Percentiles rank a stretch among this genome's conserved stretches.
Evolutionary conservation across 2,888 invertebrate genomes (phyloP).

Genomic region (Dinocampus coccinellae): DNA sequence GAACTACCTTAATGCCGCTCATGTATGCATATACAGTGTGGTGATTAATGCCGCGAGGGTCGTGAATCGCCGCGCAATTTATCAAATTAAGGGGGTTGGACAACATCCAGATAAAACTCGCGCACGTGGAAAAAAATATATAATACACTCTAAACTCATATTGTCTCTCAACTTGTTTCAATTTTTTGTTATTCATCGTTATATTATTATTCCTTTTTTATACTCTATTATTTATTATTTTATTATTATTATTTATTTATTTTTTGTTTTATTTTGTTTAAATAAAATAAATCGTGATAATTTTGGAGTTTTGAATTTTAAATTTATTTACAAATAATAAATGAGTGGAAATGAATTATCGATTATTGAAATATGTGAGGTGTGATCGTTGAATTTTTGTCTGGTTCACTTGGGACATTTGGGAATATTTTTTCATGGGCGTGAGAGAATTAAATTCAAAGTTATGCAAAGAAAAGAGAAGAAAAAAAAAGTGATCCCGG

Average conservation of each 20-base stretch:
- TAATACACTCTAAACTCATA: constrained; percentile 3
- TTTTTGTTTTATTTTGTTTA: too few species aligned
- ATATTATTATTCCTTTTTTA: too few species aligned
- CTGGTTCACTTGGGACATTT: constrained; percentile 11
- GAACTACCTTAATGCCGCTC: constrained; percentile 61
- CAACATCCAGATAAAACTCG: constrained; percentile 65
- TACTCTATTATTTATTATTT: too few species aligned
- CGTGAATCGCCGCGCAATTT: constrained; percentile 67
- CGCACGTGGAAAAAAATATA: constrained; percentile 59
- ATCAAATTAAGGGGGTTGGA: constrained; percentile 69
- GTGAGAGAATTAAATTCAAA: constrained; percentile 15
- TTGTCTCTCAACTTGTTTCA: constrained; percentile 18
- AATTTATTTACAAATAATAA: constrained; percentile 53
- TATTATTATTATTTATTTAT: too few species aligned
- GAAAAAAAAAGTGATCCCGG: constrained; percentile 21
- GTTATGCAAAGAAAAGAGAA: not conserved
- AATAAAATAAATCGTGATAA: too few species aligned
- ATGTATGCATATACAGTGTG: constrained; percentile 67
- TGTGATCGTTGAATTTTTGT: constrained; percentile 51
- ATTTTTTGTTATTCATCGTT: too few species aligned
- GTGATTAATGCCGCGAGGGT: constrained; percentile 67
- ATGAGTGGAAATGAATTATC: constrained; percentile 66
- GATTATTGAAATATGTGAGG: constrained; percentile 62
- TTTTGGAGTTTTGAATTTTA: too few species aligned
- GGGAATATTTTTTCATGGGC: constrained; percentile 5